Percentiles rank a stretch among this genome's conserved stretches.
Conservation (phyloP, 2,888 invertebrate genomes). For the Periphyllus acericola region DNA sequence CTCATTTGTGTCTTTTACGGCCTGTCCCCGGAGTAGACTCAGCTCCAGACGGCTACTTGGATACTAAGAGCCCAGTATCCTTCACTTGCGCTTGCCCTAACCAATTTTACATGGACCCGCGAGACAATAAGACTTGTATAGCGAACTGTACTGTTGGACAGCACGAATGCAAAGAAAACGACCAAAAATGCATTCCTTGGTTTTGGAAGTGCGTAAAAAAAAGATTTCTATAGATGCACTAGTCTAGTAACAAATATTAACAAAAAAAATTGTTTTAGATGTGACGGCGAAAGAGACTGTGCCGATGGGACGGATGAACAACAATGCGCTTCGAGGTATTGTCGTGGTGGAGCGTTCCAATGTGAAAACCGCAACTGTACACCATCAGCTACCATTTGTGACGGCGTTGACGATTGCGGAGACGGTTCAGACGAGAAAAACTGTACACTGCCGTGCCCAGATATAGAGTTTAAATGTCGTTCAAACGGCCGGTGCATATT, state of each 20-base stretch:
- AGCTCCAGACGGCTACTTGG: conserved; percentile 71
- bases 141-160: conserved; percentile 94
- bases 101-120: conserved; percentile 82
- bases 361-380: conserved; percentile 91
- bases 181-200: conserved; percentile 80
- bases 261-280: conserved; percentile 68
- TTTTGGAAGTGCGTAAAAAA: conserved; percentile 76
- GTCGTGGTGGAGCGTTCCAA: conserved; percentile 92
- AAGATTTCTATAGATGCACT: neutral
- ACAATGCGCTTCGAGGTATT: conserved; percentile 82
- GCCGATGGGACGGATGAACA: conserved; percentile 93
- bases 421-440: conserved; percentile 82
- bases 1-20: conserved; percentile 92
- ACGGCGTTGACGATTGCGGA: conserved; percentile 92
- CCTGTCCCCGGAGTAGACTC: conserved; percentile 70
- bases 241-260: neutral
- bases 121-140: conserved; percentile 85
- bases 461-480: conserved; percentile 89
- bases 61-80: conserved; percentile 78
- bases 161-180: conserved; percentile 78
- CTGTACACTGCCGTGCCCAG: conserved; percentile 86
- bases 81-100: conserved; percentile 95
- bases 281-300: conserved; percentile 93
- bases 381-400: conserved; percentile 91
- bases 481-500: conserved; percentile 88